These are phyloP conservation scores for Olivierus martensii DNA, from an alignment of 1,140 invertebrate genomes.

Conservation along the genomic window DNA sequence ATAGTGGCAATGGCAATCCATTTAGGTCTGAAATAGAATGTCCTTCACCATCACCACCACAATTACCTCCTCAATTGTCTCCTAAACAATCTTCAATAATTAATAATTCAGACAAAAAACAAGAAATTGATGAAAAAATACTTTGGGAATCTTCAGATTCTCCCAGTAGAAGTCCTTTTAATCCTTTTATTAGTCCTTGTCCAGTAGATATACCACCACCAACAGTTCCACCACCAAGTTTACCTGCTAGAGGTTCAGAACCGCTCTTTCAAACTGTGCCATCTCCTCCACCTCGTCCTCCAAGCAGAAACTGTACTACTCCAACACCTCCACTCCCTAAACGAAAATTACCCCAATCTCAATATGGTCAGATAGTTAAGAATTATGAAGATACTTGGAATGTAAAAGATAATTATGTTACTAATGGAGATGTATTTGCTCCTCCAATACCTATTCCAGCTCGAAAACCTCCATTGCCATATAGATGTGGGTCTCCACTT, in stretches of 20 bases:
- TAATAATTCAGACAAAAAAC: neutral
- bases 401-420: neutral
- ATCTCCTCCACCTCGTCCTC: constrained; percentile 11
- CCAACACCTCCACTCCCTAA: constrained; percentile 12
- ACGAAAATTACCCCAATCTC: constrained; percentile 2
- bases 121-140: neutral
- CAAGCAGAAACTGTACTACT: constrained; percentile 2
- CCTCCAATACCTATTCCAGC: constrained; percentile 15
- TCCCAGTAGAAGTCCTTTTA: constrained; percentile 6
- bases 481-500: neutral
- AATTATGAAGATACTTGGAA: constrained; percentile 3
- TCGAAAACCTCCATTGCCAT: constrained; percentile 1
- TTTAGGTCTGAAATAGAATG: neutral
- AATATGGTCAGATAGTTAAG: neutral
- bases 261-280: neutral
- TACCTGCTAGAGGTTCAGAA: neutral
- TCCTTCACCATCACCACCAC: neutral
- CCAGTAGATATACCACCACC: constrained; percentile 10
- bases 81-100: neutral
- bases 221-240: constrained; percentile 10
- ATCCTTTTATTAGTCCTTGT: constrained; percentile 6
- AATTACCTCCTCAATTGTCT: neutral
- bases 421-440: neutral
- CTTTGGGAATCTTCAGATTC: neutral
- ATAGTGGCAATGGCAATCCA: neutral